phyloP scores from a whole-genome alignment of 2,888 invertebrate species.

The Drosophila mayaguana region DNA sequence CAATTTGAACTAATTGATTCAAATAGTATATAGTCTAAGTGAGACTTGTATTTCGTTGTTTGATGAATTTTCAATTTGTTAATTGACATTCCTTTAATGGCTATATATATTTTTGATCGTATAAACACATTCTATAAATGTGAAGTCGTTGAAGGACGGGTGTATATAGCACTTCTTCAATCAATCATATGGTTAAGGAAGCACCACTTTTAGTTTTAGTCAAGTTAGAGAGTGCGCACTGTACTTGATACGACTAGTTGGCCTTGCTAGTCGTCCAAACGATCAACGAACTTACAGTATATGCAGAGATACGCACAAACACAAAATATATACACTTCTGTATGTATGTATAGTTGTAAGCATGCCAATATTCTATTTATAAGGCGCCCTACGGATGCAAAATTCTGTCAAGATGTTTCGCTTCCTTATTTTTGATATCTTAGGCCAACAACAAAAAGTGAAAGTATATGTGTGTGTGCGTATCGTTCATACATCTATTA shows the following conservation, averaged over 20 bases:
- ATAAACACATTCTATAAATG: neutral
- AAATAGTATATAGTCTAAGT: too few relatives aligned
- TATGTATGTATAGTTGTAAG: neutral
- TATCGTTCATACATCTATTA: neutral
- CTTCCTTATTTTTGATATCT: neutral
- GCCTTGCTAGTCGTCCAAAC: conserved; percentile 7
- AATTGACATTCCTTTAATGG: neutral
- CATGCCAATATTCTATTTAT: conserved; percentile 35
- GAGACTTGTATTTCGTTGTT: too few relatives aligned
- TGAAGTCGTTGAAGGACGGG: neutral
- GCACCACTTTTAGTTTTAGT: neutral
- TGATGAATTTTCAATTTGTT: too few relatives aligned
- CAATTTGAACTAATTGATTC: too few relatives aligned
- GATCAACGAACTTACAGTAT: conserved; percentile 16
- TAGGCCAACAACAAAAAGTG: neutral
- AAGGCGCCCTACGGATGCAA: conserved; percentile 9
- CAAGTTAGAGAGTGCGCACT: conserved; percentile 2
- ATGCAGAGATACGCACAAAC: neutral
- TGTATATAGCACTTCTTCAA: neutral
- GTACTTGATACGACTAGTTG: conserved; percentile 20
- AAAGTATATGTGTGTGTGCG: neutral
- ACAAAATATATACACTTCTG: too few relatives aligned
- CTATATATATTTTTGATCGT: neutral
- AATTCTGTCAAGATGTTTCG: neutral
- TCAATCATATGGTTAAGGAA: neutral